These are phyloP conservation scores for Chaetodon trifasciatus DNA, from an alignment of 2,797 vertebrate genomes.

Conservation along the genomic window DNA sequence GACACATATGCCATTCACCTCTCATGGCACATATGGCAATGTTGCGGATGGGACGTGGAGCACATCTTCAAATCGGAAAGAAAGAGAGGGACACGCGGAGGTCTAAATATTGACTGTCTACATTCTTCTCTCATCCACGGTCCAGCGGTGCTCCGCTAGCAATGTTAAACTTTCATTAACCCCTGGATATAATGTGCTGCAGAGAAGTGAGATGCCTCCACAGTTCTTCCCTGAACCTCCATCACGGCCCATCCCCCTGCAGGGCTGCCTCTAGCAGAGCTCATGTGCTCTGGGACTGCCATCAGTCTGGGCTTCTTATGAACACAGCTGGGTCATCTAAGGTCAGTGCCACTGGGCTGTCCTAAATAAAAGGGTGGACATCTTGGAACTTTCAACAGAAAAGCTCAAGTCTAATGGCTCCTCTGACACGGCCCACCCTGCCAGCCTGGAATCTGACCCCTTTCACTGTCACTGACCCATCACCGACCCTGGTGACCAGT, in stretches of 20 bases:
- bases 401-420: constrained; percentile 77
- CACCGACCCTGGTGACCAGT: constrained; percentile 64
- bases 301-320: constrained; percentile 69
- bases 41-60: constrained; percentile 43
- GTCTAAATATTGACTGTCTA: constrained; percentile 52
- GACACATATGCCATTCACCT: constrained; percentile 77
- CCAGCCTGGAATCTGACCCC: constrained; percentile 80
- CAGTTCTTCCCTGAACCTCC: neutral
- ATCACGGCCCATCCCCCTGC: constrained; percentile 28
- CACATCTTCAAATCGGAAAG: constrained; percentile 42
- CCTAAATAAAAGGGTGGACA: constrained; percentile 73
- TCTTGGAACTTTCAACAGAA: constrained; percentile 74
- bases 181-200: constrained; percentile 27
- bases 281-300: constrained; percentile 63
- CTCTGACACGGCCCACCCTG: constrained; percentile 80
- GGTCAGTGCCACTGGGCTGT: constrained; percentile 74
- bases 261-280: constrained; percentile 37
- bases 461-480: constrained; percentile 79
- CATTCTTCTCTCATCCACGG: constrained; percentile 42
- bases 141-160: constrained; percentile 39
- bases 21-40: constrained; percentile 68
- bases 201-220: constrained; percentile 28
- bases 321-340: constrained; percentile 66
- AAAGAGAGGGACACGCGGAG: constrained; percentile 12
- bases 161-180: constrained; percentile 57